Evolutionary conservation across 2,797 vertebrate species (phyloP), one percentile per base, ranked within the genome.

Genomic region (Sparidentex hasta): DNA sequence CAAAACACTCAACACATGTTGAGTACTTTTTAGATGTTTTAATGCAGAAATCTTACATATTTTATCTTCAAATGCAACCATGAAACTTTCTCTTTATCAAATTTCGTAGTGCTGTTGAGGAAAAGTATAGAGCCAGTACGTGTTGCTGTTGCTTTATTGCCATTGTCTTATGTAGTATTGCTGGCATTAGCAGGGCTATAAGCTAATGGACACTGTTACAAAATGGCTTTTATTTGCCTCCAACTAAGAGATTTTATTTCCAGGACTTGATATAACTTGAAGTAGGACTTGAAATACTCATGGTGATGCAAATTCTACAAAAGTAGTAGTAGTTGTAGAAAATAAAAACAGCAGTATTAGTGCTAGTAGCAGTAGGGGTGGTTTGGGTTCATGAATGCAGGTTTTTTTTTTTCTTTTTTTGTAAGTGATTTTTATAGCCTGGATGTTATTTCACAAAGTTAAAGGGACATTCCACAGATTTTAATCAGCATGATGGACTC

Each of bases 171-270:
- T 62, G 48, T 82, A 23, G 54, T 76, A 71, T 63, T 74, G 58
- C 66, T 50, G 41, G 52, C 65, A 58, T 13, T 51, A 70, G 18
- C 47, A 62, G 43, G 23, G 25, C 56, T 77, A 23, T n/a, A 51
- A 58, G 66, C 66, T 82, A 82, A 77, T 27, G 48, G 38, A 65
- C 81, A 25, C 65, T 63, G 73, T 25, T 65, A 59, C 73, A 86
- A 83, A 85, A 90, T 83, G 78, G 69, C 84, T 87, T 71, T 80
- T 69, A 65, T 70, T 52, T 72, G 58, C 44, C 48, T 73, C 23
- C 18, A 65, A 29, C n/a, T 70, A 18, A 29, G n/a, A 62, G 44
- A 21, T 33, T 71, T 52, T 27, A 23, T 52, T 61, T 23, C 13
- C 25, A 20, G 33, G 17, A 46, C 29, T 56, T 20, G 27, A 52